These are phyloP conservation scores for Chymomyza procnemis DNA, from an alignment of 2,888 invertebrate genomes.

Conservation along the genomic window DNA sequence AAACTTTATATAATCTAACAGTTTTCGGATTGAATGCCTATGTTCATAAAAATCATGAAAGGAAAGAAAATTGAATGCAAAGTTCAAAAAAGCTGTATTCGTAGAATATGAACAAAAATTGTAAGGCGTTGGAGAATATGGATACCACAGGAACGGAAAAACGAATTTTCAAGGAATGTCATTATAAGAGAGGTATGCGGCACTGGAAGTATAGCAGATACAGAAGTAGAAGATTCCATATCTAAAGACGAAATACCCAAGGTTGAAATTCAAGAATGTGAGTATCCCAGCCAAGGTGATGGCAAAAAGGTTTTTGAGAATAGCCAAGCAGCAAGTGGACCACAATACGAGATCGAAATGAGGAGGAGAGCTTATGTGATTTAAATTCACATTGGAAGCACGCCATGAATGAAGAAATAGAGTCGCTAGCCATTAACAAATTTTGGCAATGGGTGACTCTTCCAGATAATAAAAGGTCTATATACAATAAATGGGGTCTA, in stretches of 20 bases:
- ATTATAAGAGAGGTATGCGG: neutral
- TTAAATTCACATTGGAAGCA: conserved; percentile 21
- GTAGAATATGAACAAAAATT: conserved; percentile 66
- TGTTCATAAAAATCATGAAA: conserved; percentile 71
- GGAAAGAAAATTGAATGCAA: conserved; percentile 67
- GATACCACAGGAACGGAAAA: conserved; percentile 8
- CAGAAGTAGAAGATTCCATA: neutral
- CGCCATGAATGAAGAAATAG: conserved; percentile 33
- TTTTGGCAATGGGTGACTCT: conserved; percentile 33
- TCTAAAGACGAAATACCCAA: neutral
- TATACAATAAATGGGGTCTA: conserved; percentile 58
- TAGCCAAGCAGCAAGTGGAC: neutral
- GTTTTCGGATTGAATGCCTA: conserved; percentile 73
- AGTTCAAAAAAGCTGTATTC: conserved; percentile 45
- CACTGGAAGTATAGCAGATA: neutral
- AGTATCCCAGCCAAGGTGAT: too few relatives aligned
- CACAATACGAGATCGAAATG: neutral
- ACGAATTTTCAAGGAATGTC: conserved; percentile 18
- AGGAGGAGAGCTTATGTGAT: conserved; percentile 21
- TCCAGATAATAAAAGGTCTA: neutral
- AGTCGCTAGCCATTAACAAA: conserved; percentile 23
- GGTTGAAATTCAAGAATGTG: too few relatives aligned
- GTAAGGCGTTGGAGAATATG: conserved; percentile 57
- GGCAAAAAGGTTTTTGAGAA: too few relatives aligned
- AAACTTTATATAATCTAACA: conserved; percentile 33